Evolutionary conservation across 1,140 invertebrate genomes (phyloP), one percentile per base, ranked within the genome.

Genomic region (Marisa cornuarietis): DNA sequence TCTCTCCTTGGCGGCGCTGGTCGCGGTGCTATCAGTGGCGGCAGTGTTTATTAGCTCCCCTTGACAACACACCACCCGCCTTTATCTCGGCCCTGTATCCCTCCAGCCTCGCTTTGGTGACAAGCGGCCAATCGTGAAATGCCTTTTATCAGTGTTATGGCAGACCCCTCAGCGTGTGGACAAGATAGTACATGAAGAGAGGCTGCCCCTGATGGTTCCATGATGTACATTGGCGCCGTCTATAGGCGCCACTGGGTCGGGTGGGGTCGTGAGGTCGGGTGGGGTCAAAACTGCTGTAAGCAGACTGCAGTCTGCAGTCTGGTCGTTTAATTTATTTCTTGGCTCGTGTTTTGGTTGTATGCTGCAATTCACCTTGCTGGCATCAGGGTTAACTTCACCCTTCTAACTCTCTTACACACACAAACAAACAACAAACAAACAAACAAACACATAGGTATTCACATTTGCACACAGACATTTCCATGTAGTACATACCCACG

Each of bases 161-260:
- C 75, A 76, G 75, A n/a, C 61, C 18, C 58, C 24, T 63, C 20
- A 54, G 26, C 63, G 24, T 22, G 16, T 10, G n/a, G 71, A 73
- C 71, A 73, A 73, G 71, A 73, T 73, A 73, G 49, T 54, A 22
- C 11, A 58, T 8, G 42, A n/a, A 66, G 63, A 66, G 75, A 65
- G 31, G 31, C 75, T 61, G 75, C 75, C 75, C 63, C 51, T 76
- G 61, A 58, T 20, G 24, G n/a, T 62, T 13, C 62, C 20, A 24
- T 76, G 62, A 76, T 76, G 26, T 76, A 76, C 75, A n/a, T 18
- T 76, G 75, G 75, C 75, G 75, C 75, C 75, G 66, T 61, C 62
- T 49, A 26, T 42, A 20, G 73, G 73, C 73, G 73, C 61, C 73
- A 20, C n/a, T n/a, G 24, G 24, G 75, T 31, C 75, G 24, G 63